phyloP scores from a whole-genome alignment of 2,888 invertebrate genomes.

The Panzeria rudis region DNA sequence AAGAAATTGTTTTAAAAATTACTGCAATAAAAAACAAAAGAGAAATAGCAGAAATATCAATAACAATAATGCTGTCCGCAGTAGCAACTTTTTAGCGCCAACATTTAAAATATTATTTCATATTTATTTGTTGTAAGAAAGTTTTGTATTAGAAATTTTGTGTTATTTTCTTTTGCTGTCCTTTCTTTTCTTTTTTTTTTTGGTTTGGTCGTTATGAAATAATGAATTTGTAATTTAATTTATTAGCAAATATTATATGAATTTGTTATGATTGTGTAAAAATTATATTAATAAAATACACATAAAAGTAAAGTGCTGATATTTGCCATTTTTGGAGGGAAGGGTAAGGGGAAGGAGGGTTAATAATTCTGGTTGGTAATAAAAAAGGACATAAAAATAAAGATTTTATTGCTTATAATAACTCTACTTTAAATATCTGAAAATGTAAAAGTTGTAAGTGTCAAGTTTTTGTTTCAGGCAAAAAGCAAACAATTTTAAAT shows the following conservation, averaged over 20 bases:
- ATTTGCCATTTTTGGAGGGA: neutral
- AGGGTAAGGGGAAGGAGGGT: neutral
- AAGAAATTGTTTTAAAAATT: slow-evolving; percentile 16
- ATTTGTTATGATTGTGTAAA: slow-evolving; percentile 34
- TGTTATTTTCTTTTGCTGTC: neutral
- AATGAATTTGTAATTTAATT: slow-evolving; percentile 56
- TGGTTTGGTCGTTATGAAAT: slow-evolving; percentile 4
- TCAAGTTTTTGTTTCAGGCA: too few species aligned
- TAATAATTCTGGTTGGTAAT: neutral
- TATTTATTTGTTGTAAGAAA: neutral
- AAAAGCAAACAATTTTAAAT: neutral
- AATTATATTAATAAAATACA: slow-evolving; percentile 44
- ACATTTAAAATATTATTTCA: slow-evolving; percentile 28
- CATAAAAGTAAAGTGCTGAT: slow-evolving; percentile 42
- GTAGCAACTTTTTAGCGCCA: slow-evolving; percentile 9
- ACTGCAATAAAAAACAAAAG: slow-evolving; percentile 17
- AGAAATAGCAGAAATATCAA: slow-evolving; percentile 8
- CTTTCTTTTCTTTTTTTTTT: neutral
- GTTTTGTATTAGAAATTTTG: neutral
- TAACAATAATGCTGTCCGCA: slow-evolving; percentile 23
- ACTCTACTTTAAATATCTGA: neutral
- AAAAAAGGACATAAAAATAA: neutral
- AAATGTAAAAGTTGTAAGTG: neutral
- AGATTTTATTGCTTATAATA: slow-evolving; percentile 11
- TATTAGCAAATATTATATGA: slow-evolving; percentile 40